Conservation (phyloP, 2,797 vertebrate genomes). For the Syndactyla subalaris region DNA sequence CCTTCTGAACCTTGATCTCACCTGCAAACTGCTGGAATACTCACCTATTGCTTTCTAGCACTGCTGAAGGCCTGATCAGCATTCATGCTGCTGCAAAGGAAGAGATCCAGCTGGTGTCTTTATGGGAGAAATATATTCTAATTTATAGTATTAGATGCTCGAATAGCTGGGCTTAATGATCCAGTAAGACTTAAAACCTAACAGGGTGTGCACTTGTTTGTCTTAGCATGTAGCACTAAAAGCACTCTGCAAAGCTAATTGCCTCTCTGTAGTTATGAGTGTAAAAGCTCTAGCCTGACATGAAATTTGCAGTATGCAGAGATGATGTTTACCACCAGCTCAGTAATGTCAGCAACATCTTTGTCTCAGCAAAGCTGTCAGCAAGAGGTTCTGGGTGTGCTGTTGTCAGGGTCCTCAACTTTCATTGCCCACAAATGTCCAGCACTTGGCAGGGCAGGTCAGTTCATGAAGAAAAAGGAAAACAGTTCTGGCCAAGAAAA, state of each 20-base stretch:
- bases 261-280: not conserved
- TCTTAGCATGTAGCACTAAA: not conserved
- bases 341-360: not conserved
- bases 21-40: not conserved
- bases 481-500: not conserved
- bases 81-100: not conserved
- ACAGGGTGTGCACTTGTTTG: not conserved
- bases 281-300: not conserved
- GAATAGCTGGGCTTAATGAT: not conserved
- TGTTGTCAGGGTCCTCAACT: not conserved
- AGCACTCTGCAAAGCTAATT: not conserved
- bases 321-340: not conserved
- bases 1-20: not conserved
- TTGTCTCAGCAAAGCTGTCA: not conserved
- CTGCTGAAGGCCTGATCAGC: not conserved
- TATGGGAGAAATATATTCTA: not conserved
- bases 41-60: not conserved
- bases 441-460: not conserved
- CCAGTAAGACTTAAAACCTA: not conserved
- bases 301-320: not conserved
- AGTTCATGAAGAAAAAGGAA: not conserved
- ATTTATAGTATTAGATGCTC: not conserved
- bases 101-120: not conserved
- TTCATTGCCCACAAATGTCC: not conserved
- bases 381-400: not conserved